phyloP scores from a whole-genome alignment of 2,888 invertebrate genomes.

The Rhamnusium bicolor region DNA sequence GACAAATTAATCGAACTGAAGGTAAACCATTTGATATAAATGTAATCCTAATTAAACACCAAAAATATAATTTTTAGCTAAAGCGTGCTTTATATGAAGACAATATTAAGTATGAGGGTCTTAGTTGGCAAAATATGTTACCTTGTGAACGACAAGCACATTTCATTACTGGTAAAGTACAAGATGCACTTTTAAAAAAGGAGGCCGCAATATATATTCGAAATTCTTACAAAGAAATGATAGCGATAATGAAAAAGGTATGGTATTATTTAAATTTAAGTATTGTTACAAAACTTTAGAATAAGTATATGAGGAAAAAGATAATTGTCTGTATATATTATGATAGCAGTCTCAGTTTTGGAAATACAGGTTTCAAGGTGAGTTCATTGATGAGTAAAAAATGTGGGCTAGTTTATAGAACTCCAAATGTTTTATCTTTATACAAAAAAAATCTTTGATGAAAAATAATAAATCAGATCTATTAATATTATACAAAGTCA shows the following conservation, averaged over 20 bases:
- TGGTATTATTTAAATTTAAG: neutral
- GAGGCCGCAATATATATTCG: constrained; percentile 79
- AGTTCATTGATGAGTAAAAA: too few species aligned
- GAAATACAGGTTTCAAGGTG: too few species aligned
- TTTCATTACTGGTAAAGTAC: constrained; percentile 76
- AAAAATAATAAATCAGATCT: too few species aligned
- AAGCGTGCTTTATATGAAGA: constrained; percentile 74
- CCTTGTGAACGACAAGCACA: constrained; percentile 74
- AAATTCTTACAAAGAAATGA: constrained; percentile 76
- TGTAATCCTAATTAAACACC: neutral
- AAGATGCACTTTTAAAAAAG: constrained; percentile 77
- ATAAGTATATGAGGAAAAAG: too few species aligned
- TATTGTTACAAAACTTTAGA: too few species aligned
- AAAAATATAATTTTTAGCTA: constrained; percentile 67
- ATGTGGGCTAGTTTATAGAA: too few species aligned
- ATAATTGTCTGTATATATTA: too few species aligned
- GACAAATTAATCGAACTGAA: constrained; percentile 75
- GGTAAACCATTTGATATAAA: constrained; percentile 68
- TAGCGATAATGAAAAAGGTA: constrained; percentile 78
- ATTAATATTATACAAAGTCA: too few species aligned
- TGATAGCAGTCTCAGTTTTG: too few species aligned
- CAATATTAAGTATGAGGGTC: constrained; percentile 72
- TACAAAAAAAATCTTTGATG: too few species aligned
- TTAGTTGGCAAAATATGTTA: constrained; percentile 55
- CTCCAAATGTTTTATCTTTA: too few species aligned